Evolutionary conservation across 1,140 invertebrate species (phyloP), one percentile per base, ranked within the genome.

Genomic region (Battus philenor): DNA sequence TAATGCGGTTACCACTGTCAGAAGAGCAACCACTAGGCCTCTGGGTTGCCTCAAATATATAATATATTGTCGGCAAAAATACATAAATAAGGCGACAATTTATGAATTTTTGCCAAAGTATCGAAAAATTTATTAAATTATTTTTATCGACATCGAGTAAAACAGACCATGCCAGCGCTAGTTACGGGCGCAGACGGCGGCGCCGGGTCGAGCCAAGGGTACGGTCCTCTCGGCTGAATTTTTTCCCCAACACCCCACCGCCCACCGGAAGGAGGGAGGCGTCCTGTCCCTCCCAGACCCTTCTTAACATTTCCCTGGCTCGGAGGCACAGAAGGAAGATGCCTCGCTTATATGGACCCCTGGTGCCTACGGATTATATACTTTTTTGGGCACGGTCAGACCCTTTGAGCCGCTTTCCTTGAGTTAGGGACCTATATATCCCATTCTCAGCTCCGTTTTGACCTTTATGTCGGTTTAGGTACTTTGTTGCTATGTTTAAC

Each of bases 291-390:
- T 59, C 72, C 72, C 76, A 63, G 69, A 79, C 79, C 78, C 78
- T 83, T 80, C 78, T 78, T 82, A 82, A 76, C 72, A 75, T 80
- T 82, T 69, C 75, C 74, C 74, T 76, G 78, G 72, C 68, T 77
- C 64, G 56, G 58, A 76, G 70, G 72, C 71, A 76, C 76, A 82
- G 66, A 68, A 84, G 77, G 66, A 68, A 84, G 77, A 82, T 68
- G 73, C 68, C 67, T 64, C 60, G 58, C 64, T 70, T 80, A 79
- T 83, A 83, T 81, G 79, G 59, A 54, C 52, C 69, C 73, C 68
- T 77, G 68, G 74, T 74, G 77, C 71, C 68, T 77, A 60, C 54
- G 73, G 70, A 66, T 75, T 81, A 79, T 83, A 78, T 81, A 81
- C 80, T 79, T 81, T 83, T 84, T 84, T 78, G 73, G 77, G 74